Conservation (phyloP, 2,797 vertebrate genomes). For the Siniperca undulata region DNA sequence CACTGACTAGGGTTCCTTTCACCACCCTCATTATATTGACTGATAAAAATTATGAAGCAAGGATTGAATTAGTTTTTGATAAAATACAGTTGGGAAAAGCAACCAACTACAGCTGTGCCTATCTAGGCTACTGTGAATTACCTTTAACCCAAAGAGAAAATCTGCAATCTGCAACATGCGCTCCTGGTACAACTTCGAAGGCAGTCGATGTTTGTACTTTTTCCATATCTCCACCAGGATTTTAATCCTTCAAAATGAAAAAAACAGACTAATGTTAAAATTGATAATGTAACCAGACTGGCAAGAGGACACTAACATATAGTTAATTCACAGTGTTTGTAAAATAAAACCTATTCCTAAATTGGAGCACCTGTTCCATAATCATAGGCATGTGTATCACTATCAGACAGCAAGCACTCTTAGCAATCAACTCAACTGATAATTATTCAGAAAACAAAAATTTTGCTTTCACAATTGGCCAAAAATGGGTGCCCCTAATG, state of each 20-base stretch:
- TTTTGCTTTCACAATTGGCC: background rate
- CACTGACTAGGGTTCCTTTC: background rate
- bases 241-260: conserved; percentile 84
- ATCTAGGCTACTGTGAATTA: conserved; percentile 71
- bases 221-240: conserved; percentile 91
- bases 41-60: background rate
- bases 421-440: background rate
- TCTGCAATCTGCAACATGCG: conserved; percentile 91
- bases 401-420: background rate
- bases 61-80: background rate
- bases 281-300: background rate
- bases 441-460: background rate
- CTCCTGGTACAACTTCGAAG: conserved; percentile 87
- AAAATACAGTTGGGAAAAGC: background rate
- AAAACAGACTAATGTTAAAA: background rate
- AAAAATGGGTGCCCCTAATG: background rate
- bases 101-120: background rate
- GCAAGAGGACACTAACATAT: background rate
- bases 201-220: conserved; percentile 91
- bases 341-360: background rate
- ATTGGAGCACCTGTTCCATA: background rate
- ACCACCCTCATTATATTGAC: background rate
- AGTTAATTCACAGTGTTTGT: background rate
- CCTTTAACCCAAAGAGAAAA: conserved; percentile 89
- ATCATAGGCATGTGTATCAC: background rate